Evolutionary conservation across 2,888 invertebrate genomes (phyloP).

Genomic region (Ormyrus thymus): DNA sequence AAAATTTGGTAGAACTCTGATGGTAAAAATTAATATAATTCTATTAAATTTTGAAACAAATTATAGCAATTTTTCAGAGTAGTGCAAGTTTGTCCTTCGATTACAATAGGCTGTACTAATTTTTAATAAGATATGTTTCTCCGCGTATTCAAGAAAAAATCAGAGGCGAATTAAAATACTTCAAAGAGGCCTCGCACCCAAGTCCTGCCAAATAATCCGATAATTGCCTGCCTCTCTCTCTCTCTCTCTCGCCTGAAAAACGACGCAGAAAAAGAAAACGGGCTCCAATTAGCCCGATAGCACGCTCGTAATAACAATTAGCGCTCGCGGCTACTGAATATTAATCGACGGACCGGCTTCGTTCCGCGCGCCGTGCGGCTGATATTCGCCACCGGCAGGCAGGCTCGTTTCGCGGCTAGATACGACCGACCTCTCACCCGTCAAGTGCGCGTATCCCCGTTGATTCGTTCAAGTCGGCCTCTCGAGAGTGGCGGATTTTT

Average conservation of each 20-base stretch:
- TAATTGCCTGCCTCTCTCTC: background rate
- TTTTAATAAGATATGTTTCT: too few relatives aligned
- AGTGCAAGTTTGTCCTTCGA: too few relatives aligned
- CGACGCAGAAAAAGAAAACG: background rate
- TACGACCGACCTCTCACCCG: conserved; percentile 13
- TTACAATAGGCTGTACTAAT: too few relatives aligned
- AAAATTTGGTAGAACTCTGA: too few relatives aligned
- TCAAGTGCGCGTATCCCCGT: background rate
- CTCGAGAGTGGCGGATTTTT: too few relatives aligned
- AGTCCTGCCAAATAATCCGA: conserved; percentile 22
- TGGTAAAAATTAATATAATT: too few relatives aligned
- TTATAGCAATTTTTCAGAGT: too few relatives aligned
- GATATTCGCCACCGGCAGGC: background rate
- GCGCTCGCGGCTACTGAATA: conserved; percentile 55
- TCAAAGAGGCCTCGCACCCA: conserved; percentile 11
- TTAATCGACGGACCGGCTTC: conserved; percentile 41
- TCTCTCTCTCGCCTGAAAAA: too few relatives aligned
- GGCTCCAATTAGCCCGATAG: conserved; percentile 45
- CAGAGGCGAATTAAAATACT: conserved; percentile 21
- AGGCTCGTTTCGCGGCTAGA: background rate
- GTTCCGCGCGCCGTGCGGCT: background rate
- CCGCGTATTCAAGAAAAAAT: too few relatives aligned
- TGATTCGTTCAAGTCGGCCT: too few relatives aligned
- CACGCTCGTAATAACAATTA: conserved; percentile 55
- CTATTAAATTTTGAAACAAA: too few relatives aligned